phyloP scores from a whole-genome alignment of 1,140 invertebrate species.

The Thalassaphorura encarpata region DNA sequence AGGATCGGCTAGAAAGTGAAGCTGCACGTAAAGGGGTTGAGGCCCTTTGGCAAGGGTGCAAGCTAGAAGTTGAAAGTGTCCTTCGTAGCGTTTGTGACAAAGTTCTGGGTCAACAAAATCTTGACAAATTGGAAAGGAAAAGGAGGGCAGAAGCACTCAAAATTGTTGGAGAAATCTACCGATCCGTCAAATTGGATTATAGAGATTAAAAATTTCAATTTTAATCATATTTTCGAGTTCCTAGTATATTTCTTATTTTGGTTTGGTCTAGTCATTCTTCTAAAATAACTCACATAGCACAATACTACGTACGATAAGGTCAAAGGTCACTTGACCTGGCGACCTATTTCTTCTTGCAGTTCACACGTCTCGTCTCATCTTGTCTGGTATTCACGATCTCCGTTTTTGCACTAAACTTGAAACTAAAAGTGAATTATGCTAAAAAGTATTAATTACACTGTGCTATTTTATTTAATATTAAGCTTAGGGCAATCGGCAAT shows the following conservation, averaged over 20 bases:
- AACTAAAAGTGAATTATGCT: too few relatives aligned
- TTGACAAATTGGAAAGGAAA: slow-evolving; percentile 10
- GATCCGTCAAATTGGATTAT: not conserved
- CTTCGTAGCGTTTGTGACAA: slow-evolving; percentile 29
- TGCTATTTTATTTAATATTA: too few relatives aligned
- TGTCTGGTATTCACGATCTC: too few relatives aligned
- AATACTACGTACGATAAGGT: too few relatives aligned
- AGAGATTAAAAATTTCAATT: not conserved
- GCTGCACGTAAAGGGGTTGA: slow-evolving; percentile 27
- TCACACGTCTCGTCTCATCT: too few relatives aligned
- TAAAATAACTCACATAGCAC: not conserved
- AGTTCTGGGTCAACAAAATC: slow-evolving; percentile 12
- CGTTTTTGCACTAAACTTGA: too few relatives aligned
- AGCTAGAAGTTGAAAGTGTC: slow-evolving; percentile 32
- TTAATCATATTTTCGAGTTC: not conserved
- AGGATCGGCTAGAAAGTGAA: slow-evolving; percentile 26
- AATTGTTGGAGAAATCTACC: slow-evolving; percentile 31
- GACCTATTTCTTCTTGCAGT: too few relatives aligned
- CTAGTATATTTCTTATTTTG: not conserved
- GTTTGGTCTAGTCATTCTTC: too few relatives aligned
- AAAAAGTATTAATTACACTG: too few relatives aligned
- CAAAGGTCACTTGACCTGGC: too few relatives aligned
- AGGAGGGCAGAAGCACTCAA: slow-evolving; percentile 28
- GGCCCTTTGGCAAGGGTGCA: slow-evolving; percentile 31
- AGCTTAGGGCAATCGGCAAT: too few relatives aligned